Evolutionary conservation across 2,888 invertebrate species (phyloP), one percentile per base, ranked within the genome.

Genomic region (Muschampia plurimacula): DNA sequence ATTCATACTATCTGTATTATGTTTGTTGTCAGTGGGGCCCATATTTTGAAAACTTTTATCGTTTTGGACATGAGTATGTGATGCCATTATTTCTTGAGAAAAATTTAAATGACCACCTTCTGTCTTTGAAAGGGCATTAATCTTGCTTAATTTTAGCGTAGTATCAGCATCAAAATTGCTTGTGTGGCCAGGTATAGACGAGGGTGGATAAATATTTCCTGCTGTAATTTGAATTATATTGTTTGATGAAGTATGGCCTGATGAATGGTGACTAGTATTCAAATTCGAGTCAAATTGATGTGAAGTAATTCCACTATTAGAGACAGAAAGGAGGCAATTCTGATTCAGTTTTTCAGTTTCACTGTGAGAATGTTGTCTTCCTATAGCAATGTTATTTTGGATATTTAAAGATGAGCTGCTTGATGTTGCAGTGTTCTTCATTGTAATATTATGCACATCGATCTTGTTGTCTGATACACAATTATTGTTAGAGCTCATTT

Each of bases 81-180:
- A 90, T 55, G 92, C 88, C 91, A 93, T 93, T 73, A 93, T 92
- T 83, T 94, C 94, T 81, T 91, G 93, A 0, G 92, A 92, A 73
- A 94, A 94, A 77, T 93, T 94, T 76, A 94, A 81, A 78, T 93
- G 93, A 0, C 94, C 94, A 52, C 90, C 92, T 86, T 94, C 94
- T 13, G 94, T 78, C 80, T 94, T 94, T 2, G 94, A 93, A 69
- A 94, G 83, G 36, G 93, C 91, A 77, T 93, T 94, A 39, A 94
- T 93, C 80, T 94, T 94, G 75, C 93, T 94, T 57, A 94, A 79
- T 83, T 93, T 93, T 65, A 94, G 77, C 36, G 93, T 87, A n/a
- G 94, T 94, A 76, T 94, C 94, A 10, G 91, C 88, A 79, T 94
- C 93, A 76, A 94, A 94, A 74, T 89, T 93, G 78, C 85, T 91